Evolutionary conservation across 2,888 invertebrate genomes (phyloP).

Genomic region (Rotaria socialis): DNA sequence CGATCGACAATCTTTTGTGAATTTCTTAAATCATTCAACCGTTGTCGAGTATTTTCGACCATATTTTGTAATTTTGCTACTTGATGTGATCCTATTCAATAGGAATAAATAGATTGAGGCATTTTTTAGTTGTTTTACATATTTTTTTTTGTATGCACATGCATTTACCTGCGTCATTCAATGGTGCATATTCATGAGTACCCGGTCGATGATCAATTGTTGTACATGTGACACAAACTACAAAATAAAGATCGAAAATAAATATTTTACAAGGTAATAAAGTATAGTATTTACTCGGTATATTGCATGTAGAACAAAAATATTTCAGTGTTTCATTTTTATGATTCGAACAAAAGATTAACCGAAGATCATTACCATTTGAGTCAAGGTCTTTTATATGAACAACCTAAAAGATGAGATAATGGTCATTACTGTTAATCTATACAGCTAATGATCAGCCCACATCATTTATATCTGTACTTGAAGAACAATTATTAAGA

Average conservation of each 20-base stretch:
- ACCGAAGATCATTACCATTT: conserved; percentile 1
- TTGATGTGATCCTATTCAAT: conserved; percentile 27
- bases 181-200: conserved; percentile 54
- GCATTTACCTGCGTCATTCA: conserved; percentile 52
- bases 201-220: conserved; percentile 49
- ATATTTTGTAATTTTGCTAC: conserved; percentile 36
- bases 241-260: background rate
- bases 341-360: conserved; percentile 77
- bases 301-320: conserved; percentile 85
- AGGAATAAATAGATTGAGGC: background rate
- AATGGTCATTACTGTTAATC: background rate
- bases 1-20: conserved; percentile 20
- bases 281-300: conserved; percentile 72
- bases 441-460: background rate
- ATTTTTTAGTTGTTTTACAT: background rate
- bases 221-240: conserved; percentile 56
- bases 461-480: background rate
- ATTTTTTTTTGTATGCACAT: background rate
- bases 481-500: background rate
- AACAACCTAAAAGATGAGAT: background rate
- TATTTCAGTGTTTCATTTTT: conserved; percentile 84
- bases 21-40: conserved; percentile 25
- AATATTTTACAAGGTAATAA: background rate
- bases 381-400: conserved; percentile 33
- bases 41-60: conserved; percentile 33